These are phyloP conservation scores for Sturnira hondurensis DNA, from an alignment of 2,113 vertebrate genomes.

Conservation along the genomic window DNA sequence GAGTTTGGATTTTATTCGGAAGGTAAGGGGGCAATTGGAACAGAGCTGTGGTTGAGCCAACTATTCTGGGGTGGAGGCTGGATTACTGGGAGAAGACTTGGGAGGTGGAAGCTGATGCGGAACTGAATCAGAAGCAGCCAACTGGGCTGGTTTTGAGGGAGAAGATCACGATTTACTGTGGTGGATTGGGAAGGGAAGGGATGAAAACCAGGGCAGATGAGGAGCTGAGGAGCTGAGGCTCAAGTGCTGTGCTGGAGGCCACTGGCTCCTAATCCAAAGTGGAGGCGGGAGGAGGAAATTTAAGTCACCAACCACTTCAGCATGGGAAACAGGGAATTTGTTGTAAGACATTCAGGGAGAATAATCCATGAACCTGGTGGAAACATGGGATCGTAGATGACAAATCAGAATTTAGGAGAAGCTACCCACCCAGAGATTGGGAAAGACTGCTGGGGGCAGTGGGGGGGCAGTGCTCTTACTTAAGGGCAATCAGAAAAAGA, in stretches of 20 bases:
- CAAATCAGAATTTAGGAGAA: not conserved
- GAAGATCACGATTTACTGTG: not conserved
- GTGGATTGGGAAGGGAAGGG: not conserved
- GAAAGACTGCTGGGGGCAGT: not conserved
- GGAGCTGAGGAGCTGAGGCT: not conserved
- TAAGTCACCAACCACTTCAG: not conserved
- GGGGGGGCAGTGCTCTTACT: not conserved
- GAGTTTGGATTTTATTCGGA: not conserved
- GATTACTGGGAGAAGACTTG: not conserved
- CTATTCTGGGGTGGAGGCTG: not conserved
- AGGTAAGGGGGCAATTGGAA: not conserved
- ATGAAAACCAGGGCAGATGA: not conserved
- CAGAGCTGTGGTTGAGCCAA: not conserved
- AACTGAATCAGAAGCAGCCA: not conserved
- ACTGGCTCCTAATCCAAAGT: not conserved
- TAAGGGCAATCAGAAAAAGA: not conserved
- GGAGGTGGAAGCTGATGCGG: not conserved
- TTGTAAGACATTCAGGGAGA: not conserved
- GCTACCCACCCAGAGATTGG: accelerated
- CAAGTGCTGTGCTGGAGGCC: not conserved
- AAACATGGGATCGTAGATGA: not conserved
- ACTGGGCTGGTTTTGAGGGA: not conserved
- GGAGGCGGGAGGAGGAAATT: not conserved
- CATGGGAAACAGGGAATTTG: not conserved
- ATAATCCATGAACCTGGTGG: not conserved